Evolutionary conservation across 2,888 invertebrate genomes (phyloP).

Genomic region (Gnatocerus cornutus): DNA sequence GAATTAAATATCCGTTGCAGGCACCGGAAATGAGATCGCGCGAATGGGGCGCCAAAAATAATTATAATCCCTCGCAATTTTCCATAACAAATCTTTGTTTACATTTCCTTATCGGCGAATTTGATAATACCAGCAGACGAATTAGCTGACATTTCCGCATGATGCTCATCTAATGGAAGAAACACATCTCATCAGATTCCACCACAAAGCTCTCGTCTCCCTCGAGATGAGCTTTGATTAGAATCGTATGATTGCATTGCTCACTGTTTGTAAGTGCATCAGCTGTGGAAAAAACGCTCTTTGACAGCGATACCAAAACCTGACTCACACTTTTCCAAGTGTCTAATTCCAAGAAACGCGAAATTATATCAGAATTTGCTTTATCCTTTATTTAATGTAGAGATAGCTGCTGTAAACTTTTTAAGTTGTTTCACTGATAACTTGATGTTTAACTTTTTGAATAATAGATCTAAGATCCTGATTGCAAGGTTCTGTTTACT

Average conservation of each 20-base stretch:
- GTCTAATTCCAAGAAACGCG: too few species aligned
- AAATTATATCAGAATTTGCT: neutral
- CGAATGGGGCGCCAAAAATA: constrained; percentile 50
- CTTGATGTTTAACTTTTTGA: neutral
- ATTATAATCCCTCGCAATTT: neutral
- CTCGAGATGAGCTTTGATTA: constrained; percentile 48
- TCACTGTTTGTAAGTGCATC: constrained; percentile 49
- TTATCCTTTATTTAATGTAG: neutral
- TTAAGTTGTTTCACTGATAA: neutral
- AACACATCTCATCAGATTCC: constrained; percentile 37
- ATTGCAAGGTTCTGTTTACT: neutral
- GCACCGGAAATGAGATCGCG: constrained; percentile 68
- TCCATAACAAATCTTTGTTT: constrained; percentile 11
- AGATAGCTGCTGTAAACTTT: neutral
- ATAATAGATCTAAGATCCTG: neutral
- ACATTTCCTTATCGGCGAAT: constrained; percentile 22
- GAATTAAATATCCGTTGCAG: constrained; percentile 70
- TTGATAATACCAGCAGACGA: constrained; percentile 2
- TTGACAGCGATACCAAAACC: constrained; percentile 19
- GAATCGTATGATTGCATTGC: constrained; percentile 49
- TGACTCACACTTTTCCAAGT: too few species aligned
- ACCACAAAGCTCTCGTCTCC: constrained; percentile 43
- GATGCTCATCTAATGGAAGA: constrained; percentile 24
- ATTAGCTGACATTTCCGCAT: constrained; percentile 21
- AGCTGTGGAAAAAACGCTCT: constrained; percentile 23